phyloP scores from a whole-genome alignment of 2,797 vertebrate species.

The Tiaroga cobitis region DNA sequence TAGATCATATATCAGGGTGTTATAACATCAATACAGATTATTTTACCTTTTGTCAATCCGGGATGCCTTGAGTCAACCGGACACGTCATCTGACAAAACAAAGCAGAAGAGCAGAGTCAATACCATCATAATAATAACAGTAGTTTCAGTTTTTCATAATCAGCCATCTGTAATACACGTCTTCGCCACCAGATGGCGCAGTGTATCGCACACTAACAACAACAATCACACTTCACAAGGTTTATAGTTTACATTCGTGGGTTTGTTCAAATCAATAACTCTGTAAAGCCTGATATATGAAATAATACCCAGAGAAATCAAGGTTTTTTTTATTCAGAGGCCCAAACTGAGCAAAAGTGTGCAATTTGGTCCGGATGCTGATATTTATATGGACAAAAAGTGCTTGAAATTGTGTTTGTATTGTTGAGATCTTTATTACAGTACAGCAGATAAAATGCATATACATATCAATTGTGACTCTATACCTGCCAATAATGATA shows the following conservation, averaged over 20 bases:
- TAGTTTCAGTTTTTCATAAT: background rate
- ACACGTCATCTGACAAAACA: background rate
- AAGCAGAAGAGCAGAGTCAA: background rate
- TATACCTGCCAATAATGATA: too few relatives aligned
- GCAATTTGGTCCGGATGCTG: background rate
- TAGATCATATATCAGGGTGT: conserved; percentile 12
- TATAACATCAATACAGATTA: background rate
- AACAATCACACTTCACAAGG: background rate
- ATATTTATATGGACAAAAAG: background rate
- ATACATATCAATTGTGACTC: too few relatives aligned
- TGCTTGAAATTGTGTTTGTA: background rate
- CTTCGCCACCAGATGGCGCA: background rate
- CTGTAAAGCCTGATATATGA: background rate
- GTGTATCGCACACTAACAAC: background rate
- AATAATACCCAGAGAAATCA: background rate
- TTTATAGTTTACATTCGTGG: background rate
- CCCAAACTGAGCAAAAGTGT: background rate
- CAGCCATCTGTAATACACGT: background rate
- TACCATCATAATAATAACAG: background rate
- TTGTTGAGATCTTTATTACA: background rate
- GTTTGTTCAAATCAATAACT: background rate
- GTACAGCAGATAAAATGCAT: too few relatives aligned
- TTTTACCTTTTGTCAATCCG: background rate
- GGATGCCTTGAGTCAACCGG: background rate
- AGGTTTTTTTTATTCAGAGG: background rate